Conservation (phyloP, 2,888 invertebrate species). For the Cosmopolites sordidus region DNA sequence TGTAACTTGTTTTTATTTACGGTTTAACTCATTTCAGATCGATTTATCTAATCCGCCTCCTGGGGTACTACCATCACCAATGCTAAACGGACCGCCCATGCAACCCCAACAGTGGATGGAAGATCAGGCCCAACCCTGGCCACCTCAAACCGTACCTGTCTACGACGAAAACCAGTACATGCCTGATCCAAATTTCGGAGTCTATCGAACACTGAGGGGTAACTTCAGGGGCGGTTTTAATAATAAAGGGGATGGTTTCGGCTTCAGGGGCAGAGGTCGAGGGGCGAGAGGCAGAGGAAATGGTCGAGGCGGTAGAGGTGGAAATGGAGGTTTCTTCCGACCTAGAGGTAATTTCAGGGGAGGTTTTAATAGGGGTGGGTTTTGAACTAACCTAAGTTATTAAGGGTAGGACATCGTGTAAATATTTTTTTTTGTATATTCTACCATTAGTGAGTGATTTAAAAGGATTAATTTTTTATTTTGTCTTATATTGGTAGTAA, state of each 20-base stretch:
- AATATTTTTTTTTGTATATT: too few relatives aligned
- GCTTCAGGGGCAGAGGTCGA: slow-evolving; percentile 17
- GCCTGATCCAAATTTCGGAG: not conserved
- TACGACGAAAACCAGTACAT: not conserved
- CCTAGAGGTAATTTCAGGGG: slow-evolving; percentile 23
- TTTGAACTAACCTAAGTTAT: too few relatives aligned
- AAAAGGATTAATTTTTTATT: too few relatives aligned
- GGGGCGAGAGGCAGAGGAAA: slow-evolving; percentile 13
- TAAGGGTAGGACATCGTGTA: too few relatives aligned
- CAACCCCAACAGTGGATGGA: slow-evolving; percentile 1
- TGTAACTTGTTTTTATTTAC: too few relatives aligned
- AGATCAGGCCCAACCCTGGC: not conserved
- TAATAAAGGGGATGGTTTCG: slow-evolving; percentile 23
- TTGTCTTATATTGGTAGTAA: too few relatives aligned
- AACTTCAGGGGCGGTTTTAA: slow-evolving; percentile 23
- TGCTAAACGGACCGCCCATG: not conserved
- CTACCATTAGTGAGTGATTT: too few relatives aligned
- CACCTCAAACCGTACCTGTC: not conserved
- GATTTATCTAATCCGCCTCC: too few relatives aligned
- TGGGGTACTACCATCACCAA: too few relatives aligned
- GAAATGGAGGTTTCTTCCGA: slow-evolving; percentile 6
- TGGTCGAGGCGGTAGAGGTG: not conserved
- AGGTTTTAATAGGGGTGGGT: slow-evolving; percentile 21
- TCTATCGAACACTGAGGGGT: not conserved
- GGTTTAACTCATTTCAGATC: too few relatives aligned